Conservation (phyloP, 2,888 invertebrate genomes). For the Tribolium freemani region DNA sequence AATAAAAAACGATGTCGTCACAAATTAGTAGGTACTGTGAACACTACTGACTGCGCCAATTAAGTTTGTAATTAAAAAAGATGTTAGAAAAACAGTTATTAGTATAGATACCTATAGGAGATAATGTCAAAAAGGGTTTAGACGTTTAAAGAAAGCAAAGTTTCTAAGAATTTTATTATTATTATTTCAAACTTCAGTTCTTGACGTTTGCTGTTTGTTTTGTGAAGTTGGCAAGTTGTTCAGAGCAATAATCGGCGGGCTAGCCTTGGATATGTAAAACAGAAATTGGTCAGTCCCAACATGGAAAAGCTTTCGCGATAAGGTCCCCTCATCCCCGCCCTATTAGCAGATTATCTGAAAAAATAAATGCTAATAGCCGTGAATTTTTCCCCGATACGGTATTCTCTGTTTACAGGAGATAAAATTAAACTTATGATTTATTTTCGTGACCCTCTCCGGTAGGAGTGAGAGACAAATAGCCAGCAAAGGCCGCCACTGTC, state of each 20-base stretch:
- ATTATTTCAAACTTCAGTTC: too few species aligned
- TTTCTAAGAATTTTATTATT: too few species aligned
- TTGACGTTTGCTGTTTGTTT: not conserved
- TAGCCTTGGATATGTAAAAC: slow-evolving; percentile 13
- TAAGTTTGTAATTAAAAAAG: too few species aligned
- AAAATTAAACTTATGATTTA: slow-evolving; percentile 61
- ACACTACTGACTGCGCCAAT: too few species aligned
- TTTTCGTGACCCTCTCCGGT: slow-evolving; percentile 49
- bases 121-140: too few species aligned
- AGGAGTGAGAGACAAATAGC: slow-evolving; percentile 54
- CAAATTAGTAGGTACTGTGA: too few species aligned
- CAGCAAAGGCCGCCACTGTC: slow-evolving; percentile 57
- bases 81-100: too few species aligned
- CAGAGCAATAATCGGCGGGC: not conserved
- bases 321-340: slow-evolving; percentile 18
- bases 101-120: too few species aligned
- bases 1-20: too few species aligned
- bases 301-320: slow-evolving; percentile 13
- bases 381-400: slow-evolving; percentile 55
- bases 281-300: slow-evolving; percentile 8
- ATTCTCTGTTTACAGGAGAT: slow-evolving; percentile 59
- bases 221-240: not conserved
- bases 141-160: too few species aligned
- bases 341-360: slow-evolving; percentile 50
- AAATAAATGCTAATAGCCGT: slow-evolving; percentile 56